Conservation (phyloP, 2,797 vertebrate species). For the Peromyscus melanophrys region DNA sequence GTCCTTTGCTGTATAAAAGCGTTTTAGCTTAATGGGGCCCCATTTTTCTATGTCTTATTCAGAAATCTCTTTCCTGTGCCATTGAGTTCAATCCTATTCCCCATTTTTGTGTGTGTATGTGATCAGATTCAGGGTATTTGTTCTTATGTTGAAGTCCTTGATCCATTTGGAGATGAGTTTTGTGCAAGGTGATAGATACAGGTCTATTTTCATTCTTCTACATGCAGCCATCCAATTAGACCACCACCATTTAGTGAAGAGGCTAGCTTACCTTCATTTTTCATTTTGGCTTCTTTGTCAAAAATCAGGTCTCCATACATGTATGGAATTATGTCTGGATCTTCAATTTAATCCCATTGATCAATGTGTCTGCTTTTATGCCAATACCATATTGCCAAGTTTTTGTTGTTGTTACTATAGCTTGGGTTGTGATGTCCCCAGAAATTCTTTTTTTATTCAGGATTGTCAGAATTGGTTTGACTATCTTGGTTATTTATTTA, state of each 20-base stretch:
- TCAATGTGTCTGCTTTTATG: neutral
- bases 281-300: neutral
- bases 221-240: neutral
- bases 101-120: neutral
- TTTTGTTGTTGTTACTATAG: neutral
- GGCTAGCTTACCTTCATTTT: neutral
- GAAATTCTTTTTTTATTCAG: neutral
- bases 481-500: neutral
- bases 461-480: neutral
- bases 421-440: neutral
- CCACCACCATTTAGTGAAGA: neutral
- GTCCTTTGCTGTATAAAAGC: neutral
- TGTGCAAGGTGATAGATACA: neutral
- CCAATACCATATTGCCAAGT: neutral
- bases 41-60: neutral
- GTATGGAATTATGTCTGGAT: neutral
- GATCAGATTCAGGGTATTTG: neutral
- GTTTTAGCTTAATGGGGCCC: neutral
- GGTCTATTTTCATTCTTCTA: neutral
- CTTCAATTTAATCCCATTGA: neutral
- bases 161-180: neutral
- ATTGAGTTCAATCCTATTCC: neutral
- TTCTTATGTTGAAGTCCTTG: neutral
- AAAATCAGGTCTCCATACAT: neutral
- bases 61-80: neutral